Percentiles rank a stretch among this genome's conserved stretches.
phyloP scores from a whole-genome alignment of 2,888 invertebrate species.

The Lochmaea crataegi region DNA sequence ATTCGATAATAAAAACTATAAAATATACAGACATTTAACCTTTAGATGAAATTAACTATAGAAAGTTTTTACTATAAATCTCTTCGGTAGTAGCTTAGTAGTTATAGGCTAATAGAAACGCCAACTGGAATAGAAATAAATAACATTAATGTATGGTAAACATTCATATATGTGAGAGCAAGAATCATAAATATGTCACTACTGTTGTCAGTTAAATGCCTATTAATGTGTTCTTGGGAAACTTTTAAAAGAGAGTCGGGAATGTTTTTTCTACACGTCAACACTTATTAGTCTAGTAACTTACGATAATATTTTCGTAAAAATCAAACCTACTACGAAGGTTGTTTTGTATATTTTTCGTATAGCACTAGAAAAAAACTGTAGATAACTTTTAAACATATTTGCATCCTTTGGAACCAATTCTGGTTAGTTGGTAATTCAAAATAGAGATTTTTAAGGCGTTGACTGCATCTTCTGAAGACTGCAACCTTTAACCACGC shows the following conservation, averaged over 20 bases:
- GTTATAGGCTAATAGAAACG: slow-evolving; percentile 66
- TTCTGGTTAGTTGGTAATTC: too few species aligned
- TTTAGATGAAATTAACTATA: slow-evolving; percentile 59
- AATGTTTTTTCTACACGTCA: slow-evolving; percentile 55
- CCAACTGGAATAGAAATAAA: slow-evolving; percentile 65
- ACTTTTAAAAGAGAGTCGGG: slow-evolving; percentile 55
- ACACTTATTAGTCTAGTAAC: slow-evolving; percentile 17
- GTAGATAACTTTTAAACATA: too few species aligned
- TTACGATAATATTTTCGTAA: neutral
- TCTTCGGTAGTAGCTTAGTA: slow-evolving; percentile 61
- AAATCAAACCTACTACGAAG: too few species aligned
- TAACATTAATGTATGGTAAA: slow-evolving; percentile 67
- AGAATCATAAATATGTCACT: slow-evolving; percentile 67
- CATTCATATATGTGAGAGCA: slow-evolving; percentile 65
- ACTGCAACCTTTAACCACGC: too few species aligned
- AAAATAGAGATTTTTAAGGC: too few species aligned
- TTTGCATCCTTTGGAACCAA: too few species aligned
- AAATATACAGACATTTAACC: slow-evolving; percentile 60
- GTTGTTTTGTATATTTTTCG: too few species aligned
- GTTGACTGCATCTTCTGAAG: too few species aligned
- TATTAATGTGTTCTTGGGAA: slow-evolving; percentile 66
- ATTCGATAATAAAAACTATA: slow-evolving; percentile 56
- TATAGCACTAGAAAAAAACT: too few species aligned
- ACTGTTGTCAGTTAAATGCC: slow-evolving; percentile 66
- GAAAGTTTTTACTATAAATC: slow-evolving; percentile 60